Conservation (phyloP, 2,113 vertebrate genomes). For the Callaeas wilsoni region DNA sequence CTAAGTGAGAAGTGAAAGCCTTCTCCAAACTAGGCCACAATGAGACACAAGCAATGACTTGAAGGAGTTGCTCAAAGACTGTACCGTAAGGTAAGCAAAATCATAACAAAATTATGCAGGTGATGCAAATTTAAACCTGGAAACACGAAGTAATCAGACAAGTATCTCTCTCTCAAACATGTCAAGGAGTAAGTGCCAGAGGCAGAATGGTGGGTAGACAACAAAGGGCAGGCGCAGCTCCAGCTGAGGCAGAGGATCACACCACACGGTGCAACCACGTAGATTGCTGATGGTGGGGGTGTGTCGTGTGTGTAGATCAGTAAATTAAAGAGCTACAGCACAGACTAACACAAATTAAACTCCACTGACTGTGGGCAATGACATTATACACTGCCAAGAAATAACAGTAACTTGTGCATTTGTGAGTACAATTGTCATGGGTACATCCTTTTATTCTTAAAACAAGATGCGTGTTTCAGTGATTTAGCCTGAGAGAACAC, state of each 20-base stretch:
- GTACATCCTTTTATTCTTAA: neutral
- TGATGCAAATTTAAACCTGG: neutral
- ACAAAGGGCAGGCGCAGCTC: neutral
- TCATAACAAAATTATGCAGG: neutral
- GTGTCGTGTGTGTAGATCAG: fast-evolving
- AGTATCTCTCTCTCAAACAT: neutral
- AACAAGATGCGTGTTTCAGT: fast-evolving
- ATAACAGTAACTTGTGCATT: neutral
- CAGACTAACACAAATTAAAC: neutral
- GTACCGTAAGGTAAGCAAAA: neutral
- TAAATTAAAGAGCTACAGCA: neutral
- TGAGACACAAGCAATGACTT: neutral
- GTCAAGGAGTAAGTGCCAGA: neutral
- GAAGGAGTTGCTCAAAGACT: neutral
- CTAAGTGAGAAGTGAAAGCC: neutral
- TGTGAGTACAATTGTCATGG: fast-evolving
- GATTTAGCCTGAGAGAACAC: neutral
- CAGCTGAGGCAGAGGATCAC: neutral
- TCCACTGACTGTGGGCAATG: neutral
- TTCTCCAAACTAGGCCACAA: neutral
- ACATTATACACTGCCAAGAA: neutral
- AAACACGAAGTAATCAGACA: neutral
- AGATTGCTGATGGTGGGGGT: neutral
- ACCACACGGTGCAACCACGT: neutral
- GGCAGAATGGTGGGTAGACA: neutral